These are phyloP conservation scores for Holothuria leucospilota DNA, from an alignment of 53 echinoderm and acorn worm genomes.

Conservation along the genomic window DNA sequence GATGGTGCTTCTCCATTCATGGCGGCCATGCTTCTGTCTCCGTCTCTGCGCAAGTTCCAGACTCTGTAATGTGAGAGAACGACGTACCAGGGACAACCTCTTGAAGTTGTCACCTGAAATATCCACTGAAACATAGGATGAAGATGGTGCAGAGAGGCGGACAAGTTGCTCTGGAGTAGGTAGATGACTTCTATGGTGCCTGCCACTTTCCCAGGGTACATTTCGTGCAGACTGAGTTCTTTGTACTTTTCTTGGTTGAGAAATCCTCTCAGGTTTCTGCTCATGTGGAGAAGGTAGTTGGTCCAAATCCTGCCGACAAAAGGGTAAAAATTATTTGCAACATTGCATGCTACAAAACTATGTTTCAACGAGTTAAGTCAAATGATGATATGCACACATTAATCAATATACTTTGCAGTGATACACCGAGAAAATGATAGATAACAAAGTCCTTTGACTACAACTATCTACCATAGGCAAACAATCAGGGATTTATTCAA, in stretches of 20 bases:
- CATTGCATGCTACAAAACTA: no score
- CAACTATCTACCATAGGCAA: no score
- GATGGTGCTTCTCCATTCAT: conserved; percentile 80
- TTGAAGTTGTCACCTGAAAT: conserved; percentile 87
- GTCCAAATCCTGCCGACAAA: conserved; percentile 44
- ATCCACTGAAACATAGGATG: conserved; percentile 79
- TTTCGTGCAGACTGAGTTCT: conserved; percentile 87
- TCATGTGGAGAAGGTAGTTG: conserved; percentile 60
- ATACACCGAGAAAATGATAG: no score
- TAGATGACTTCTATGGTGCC: conserved; percentile 74
- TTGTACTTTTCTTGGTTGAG: conserved; percentile 62
- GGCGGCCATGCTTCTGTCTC: conserved; percentile 68
- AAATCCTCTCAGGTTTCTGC: conserved; percentile 56
- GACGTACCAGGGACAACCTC: conserved; percentile 84
- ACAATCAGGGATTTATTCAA: no score
- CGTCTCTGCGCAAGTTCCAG: conserved; percentile 60
- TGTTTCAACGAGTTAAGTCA: no score
- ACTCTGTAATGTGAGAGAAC: conserved; percentile 70
- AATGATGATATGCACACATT: no score
- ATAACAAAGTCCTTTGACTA: no score
- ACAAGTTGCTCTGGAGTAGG: conserved; percentile 94
- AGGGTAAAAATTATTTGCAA: conserved; percentile 1
- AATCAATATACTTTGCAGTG: no score
- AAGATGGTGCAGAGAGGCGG: conserved; percentile 71
- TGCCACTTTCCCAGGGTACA: conserved; percentile 69